Base-by-base conservation (phyloP, 2,888 invertebrate species). In the Drosophila paramelanica region DNA sequence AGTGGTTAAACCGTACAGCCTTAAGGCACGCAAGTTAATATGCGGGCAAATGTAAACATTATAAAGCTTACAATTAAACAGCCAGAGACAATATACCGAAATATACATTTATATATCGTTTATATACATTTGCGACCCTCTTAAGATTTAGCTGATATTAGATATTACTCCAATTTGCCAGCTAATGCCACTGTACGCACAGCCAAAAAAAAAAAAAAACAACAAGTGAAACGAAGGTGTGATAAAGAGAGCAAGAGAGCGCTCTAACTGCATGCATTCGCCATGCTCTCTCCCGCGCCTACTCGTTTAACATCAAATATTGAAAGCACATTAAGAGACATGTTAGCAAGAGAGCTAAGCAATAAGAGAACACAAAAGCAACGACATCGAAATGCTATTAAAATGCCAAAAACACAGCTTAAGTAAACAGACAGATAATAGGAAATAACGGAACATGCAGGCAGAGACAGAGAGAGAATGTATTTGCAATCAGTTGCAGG, bases 321-420 rank as follows among this genome's bases (percentile, higher is more conserved):
- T 69, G 36, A 53, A 73, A 53, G 55, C 47, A 51, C 36, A 52
- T 69, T 73, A 70, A 61, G 78, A 64, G 57, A 46, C n/a, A n/a
- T 31, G 31, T 31, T 31, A 31, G 47, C 20, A 69, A 60, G 31
- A 52, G 64, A 76, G 45, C 51, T 67, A 39, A 33, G 47, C 13
- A 33, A 27, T 25, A 47, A 53, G 42, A 58, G 60, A 67, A 47
- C 17, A 36, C 13, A 45, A 55, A 38, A 56, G 58, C 47, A 74
- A 47, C 49, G 56, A 75, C 71, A 79, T 59, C 61, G 50, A 72
- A 79, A 66, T 72, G 72, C 59, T 67, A 74, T 78, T 74, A 62
- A 49, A 67, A 65, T 65, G 51, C 45, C 68, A 68, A 61, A 64
- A 59, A 20, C 50, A 57, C 31, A 45, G 43, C 41, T n/a, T 10